phyloP scores from a whole-genome alignment of 2,888 invertebrate genomes.

The Sacculina carcini region DNA sequence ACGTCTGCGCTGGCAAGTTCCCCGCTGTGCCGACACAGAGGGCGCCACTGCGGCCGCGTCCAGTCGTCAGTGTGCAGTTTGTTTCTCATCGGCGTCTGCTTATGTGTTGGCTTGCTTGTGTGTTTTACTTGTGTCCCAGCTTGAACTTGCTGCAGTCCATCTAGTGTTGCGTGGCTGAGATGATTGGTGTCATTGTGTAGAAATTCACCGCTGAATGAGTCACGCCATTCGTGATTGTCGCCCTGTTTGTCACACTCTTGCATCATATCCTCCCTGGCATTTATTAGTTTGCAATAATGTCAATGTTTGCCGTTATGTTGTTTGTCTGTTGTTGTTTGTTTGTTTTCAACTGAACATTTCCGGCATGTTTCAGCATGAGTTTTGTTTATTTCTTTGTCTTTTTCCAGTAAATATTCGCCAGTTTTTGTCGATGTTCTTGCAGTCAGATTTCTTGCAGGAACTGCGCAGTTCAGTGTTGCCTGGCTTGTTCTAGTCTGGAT shows the following conservation, averaged over 20 bases:
- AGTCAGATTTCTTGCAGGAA: too few relatives aligned
- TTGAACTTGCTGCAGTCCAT: background rate
- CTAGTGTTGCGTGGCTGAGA: background rate
- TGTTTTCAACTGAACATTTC: slow-evolving; percentile 5
- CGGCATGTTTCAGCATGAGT: slow-evolving; percentile 6
- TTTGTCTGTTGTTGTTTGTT: background rate
- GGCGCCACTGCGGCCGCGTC: background rate
- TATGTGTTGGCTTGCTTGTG: slow-evolving; percentile 5
- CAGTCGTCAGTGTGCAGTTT: background rate
- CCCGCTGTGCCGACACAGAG: too few relatives aligned
- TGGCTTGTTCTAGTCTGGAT: too few relatives aligned
- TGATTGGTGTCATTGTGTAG: background rate
- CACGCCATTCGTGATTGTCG: background rate
- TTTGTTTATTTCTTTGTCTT: background rate
- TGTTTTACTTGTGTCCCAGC: slow-evolving; percentile 4
- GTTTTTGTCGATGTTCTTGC: slow-evolving; percentile 3
- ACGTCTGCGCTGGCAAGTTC: background rate
- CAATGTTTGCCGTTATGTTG: background rate
- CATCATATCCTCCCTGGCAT: slow-evolving; percentile 2
- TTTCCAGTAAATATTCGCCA: background rate
- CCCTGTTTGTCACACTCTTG: slow-evolving; percentile 4
- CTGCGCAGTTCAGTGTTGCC: too few relatives aligned
- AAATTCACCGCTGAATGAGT: background rate
- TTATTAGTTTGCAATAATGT: background rate
- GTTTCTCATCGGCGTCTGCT: background rate